phyloP scores from a whole-genome alignment of 2,113 vertebrate species.

The Aleadryas rufinucha region DNA sequence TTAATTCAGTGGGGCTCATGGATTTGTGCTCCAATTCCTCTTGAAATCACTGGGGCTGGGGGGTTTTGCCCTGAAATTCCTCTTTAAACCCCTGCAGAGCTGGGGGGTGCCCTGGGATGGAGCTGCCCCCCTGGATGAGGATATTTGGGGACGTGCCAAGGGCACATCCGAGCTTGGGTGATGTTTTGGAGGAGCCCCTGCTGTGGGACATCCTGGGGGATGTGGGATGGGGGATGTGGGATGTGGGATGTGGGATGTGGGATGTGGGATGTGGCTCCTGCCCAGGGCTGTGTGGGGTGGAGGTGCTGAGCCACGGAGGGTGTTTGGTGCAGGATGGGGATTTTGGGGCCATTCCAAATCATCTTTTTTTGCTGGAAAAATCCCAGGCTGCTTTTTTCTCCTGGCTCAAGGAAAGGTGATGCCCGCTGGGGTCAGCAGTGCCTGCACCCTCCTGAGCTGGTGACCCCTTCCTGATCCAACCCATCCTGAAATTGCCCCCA shows the following conservation, averaged over 20 bases:
- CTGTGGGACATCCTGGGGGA: background rate
- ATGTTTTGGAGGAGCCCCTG: background rate
- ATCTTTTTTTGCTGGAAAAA: background rate
- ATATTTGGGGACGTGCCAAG: background rate
- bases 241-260: background rate
- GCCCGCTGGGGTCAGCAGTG: accelerated
- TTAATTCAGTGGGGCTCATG: too few species aligned
- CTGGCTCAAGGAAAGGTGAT: accelerated
- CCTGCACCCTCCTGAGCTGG: background rate
- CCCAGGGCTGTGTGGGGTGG: accelerated
- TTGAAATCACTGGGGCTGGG: background rate
- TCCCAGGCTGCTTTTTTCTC: background rate
- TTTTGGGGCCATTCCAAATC: background rate
- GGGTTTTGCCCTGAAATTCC: background rate
- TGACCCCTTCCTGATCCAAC: background rate
- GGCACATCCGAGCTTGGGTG: background rate
- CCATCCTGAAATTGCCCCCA: background rate
- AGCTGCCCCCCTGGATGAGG: background rate
- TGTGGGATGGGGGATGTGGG: too few species aligned
- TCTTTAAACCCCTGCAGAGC: background rate
- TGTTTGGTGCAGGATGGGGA: background rate
- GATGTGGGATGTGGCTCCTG: background rate
- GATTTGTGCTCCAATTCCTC: background rate
- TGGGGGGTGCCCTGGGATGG: background rate
- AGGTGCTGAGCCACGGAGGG: background rate